phyloP scores from a whole-genome alignment of 2,888 invertebrate species.

The Gasteruption jaculator region DNA sequence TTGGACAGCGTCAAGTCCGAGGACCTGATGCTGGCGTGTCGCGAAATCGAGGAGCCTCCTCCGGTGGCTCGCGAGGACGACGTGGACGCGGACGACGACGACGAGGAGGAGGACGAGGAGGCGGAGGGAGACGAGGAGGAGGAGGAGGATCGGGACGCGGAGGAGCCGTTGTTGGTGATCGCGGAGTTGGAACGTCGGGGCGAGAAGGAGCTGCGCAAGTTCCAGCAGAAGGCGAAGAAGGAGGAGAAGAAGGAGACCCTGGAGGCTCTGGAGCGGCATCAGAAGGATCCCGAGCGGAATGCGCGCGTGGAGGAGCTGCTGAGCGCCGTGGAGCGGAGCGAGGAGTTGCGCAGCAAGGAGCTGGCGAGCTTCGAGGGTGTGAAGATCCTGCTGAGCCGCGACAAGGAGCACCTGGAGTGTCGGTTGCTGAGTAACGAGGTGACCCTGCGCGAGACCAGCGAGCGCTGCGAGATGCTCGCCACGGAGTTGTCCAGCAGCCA shows the following conservation, averaged over 20 bases:
- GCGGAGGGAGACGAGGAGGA: slow-evolving; percentile 55
- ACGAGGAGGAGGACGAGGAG: slow-evolving; percentile 53
- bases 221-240: slow-evolving; percentile 67
- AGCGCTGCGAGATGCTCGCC: slow-evolving; percentile 62
- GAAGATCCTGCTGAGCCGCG: slow-evolving; percentile 60
- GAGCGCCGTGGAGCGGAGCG: slow-evolving; percentile 70
- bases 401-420: slow-evolving; percentile 66
- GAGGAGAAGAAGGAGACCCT: slow-evolving; percentile 70
- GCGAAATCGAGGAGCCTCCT: slow-evolving; percentile 56
- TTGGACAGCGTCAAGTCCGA: slow-evolving; percentile 64
- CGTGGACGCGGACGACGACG: no score
- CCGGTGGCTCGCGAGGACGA: slow-evolving; percentile 53
- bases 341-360: slow-evolving; percentile 70
- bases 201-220: slow-evolving; percentile 69
- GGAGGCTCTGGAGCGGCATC: no score
- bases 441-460: slow-evolving; percentile 63
- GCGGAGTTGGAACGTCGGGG: slow-evolving; percentile 63
- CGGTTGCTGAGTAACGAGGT: slow-evolving; percentile 67
- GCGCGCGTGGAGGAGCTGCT: slow-evolving; percentile 79
- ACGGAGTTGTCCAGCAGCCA: slow-evolving; percentile 65
- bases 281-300: no score
- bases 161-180: slow-evolving; percentile 67
- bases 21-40: slow-evolving; percentile 53
- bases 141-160: slow-evolving; percentile 63
- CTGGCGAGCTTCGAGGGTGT: slow-evolving; percentile 63